phyloP scores from a whole-genome alignment of 2,888 invertebrate species.

The Autographa pulchrina region DNA sequence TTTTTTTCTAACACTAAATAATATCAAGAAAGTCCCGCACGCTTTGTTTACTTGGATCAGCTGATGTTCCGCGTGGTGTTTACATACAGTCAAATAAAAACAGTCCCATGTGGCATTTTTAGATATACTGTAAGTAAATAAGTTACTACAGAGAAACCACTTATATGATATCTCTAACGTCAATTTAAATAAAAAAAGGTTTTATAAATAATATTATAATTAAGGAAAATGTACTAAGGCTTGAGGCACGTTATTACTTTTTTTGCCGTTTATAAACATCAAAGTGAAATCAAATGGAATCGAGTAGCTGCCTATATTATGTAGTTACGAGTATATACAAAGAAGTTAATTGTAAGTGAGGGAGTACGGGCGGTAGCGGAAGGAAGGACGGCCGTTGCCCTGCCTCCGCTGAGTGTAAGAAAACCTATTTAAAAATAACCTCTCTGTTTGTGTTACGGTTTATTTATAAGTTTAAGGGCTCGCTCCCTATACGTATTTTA shows the following conservation, averaged over 20 bases:
- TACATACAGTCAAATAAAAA: slow-evolving; percentile 56
- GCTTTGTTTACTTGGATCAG: slow-evolving; percentile 84
- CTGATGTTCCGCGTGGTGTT: slow-evolving; percentile 75
- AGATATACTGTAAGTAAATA: slow-evolving; percentile 6
- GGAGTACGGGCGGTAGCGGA: slow-evolving; percentile 70
- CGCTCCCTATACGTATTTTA: background rate
- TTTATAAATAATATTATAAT: background rate
- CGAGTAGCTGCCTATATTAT: slow-evolving; percentile 16
- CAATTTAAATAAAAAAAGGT: background rate
- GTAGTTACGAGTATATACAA: slow-evolving; percentile 25
- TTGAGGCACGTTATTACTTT: slow-evolving; percentile 9
- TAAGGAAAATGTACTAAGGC: slow-evolving; percentile 20
- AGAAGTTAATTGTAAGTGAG: slow-evolving; percentile 58
- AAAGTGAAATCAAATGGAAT: slow-evolving; percentile 31
- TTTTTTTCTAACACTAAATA: slow-evolving; percentile 38
- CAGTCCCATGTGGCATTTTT: slow-evolving; percentile 36
- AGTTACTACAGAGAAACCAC: background rate
- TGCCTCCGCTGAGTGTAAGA: slow-evolving; percentile 44
- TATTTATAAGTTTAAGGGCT: slow-evolving; percentile 30
- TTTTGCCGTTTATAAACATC: slow-evolving; percentile 18
- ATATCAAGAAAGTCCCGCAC: slow-evolving; percentile 61
- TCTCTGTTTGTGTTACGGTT: slow-evolving; percentile 61
- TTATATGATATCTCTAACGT: background rate
- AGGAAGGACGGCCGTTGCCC: slow-evolving; percentile 84
- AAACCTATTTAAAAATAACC: slow-evolving; percentile 63